These are phyloP conservation scores for Drosophila fuyamai DNA, from an alignment of 1,140 invertebrate species.

Conservation along the genomic window DNA sequence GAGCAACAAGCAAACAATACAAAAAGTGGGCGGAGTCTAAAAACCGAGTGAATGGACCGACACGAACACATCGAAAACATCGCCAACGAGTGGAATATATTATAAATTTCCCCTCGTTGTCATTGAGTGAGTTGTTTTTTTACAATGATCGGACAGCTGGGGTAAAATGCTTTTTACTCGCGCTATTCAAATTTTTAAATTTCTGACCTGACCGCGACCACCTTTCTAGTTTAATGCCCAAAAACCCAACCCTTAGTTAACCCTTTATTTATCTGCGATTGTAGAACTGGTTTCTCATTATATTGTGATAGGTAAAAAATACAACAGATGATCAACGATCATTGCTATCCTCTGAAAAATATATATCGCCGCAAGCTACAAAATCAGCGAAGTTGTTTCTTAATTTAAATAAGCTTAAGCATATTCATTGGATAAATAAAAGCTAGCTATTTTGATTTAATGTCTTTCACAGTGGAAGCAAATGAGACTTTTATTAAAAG, in stretches of 20 bases:
- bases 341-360: background rate
- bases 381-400: background rate
- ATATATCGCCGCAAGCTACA: background rate
- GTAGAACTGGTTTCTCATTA: slow-evolving; percentile 32
- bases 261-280: slow-evolving; percentile 20
- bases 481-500: background rate
- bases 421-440: slow-evolving; percentile 20
- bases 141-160: background rate
- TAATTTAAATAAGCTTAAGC: slow-evolving; percentile 6
- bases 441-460: background rate
- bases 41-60: slow-evolving; percentile 38
- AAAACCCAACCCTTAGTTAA: slow-evolving; percentile 44
- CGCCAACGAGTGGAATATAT: slow-evolving; percentile 55
- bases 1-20: slow-evolving; percentile 33
- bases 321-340: slow-evolving; percentile 41
- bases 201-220: slow-evolving; percentile 34
- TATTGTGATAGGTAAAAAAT: slow-evolving; percentile 6
- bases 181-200: slow-evolving; percentile 11
- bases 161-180: background rate
- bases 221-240: slow-evolving; percentile 33
- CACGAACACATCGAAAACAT: slow-evolving; percentile 61
- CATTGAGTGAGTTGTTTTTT: slow-evolving; percentile 23
- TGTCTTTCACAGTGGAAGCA: background rate
- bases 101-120: slow-evolving; percentile 30
- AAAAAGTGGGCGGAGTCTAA: slow-evolving; percentile 72